These are phyloP conservation scores for Chaenogobius annularis DNA, from an alignment of 2,113 vertebrate species.

Conservation along the genomic window DNA sequence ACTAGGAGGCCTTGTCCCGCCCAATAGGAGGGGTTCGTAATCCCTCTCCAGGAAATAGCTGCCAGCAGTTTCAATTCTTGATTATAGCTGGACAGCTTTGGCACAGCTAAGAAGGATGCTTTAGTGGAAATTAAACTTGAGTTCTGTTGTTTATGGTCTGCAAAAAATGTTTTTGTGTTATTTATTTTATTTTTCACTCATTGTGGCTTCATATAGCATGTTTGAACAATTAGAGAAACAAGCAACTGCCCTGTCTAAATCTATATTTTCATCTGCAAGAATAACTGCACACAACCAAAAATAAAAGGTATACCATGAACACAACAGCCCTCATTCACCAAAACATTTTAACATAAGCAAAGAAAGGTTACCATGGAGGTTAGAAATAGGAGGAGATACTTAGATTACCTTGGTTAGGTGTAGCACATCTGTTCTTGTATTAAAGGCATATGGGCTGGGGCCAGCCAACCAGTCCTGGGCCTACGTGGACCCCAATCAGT, in stretches of 20 bases:
- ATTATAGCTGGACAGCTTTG: constrained; percentile 66
- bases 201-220: not conserved
- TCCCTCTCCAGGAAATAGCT: constrained; percentile 73
- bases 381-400: constrained; percentile 39
- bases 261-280: too few species aligned
- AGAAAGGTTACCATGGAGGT: constrained; percentile 53
- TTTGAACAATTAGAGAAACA: not conserved
- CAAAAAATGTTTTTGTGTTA: not conserved
- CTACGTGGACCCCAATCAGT: constrained; percentile 73
- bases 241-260: too few species aligned
- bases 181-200: not conserved
- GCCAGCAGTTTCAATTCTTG: constrained; percentile 67
- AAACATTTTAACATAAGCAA: constrained; percentile 13
- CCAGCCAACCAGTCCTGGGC: constrained; percentile 56
- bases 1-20: constrained; percentile 79
- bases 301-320: not conserved
- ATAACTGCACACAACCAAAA: not conserved
- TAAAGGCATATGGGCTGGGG: constrained; percentile 78
- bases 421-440: constrained; percentile 79
- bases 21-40: constrained; percentile 79
- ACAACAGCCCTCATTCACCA: not conserved
- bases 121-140: constrained; percentile 56
- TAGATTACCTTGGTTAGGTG: constrained; percentile 50
- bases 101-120: constrained; percentile 58
- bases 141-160: constrained; percentile 50